Evolutionary conservation across 1,140 invertebrate species (phyloP).

Genomic region (Zaprionus kolodkinae): DNA sequence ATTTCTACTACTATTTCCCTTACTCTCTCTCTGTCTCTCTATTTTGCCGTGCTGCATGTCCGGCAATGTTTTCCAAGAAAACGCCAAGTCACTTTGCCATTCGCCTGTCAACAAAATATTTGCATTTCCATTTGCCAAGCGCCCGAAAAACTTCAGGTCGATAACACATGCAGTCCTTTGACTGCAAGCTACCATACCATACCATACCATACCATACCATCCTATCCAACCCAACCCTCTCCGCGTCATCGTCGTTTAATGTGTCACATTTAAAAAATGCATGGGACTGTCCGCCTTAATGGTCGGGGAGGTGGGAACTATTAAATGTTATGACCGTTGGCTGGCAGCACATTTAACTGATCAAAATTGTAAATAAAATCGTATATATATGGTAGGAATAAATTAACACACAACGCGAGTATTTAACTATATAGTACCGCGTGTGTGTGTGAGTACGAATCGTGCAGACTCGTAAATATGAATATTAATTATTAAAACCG

Average conservation of each 20-base stretch:
- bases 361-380: conserved; percentile 78
- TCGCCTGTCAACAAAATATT: conserved; percentile 77
- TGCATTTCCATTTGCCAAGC: conserved; percentile 69
- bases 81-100: conserved; percentile 66
- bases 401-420: conserved; percentile 57
- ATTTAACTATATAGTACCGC: conserved; percentile 44
- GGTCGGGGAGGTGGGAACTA: conserved; percentile 24
- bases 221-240: too few species aligned
- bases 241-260: conserved; percentile 29
- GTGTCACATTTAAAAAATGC: conserved; percentile 76
- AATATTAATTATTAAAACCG: conserved; percentile 71
- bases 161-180: conserved; percentile 25
- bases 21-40: background rate
- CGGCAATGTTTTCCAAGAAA: conserved; percentile 59
- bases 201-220: too few species aligned
- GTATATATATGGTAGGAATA: conserved; percentile 66
- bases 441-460: background rate
- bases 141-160: conserved; percentile 39
- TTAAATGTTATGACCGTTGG: conserved; percentile 39
- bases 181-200: too few species aligned
- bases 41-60: conserved; percentile 60
- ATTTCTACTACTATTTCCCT: background rate
- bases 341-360: conserved; percentile 59
- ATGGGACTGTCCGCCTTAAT: conserved; percentile 62
- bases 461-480: conserved; percentile 27